These are phyloP conservation scores for Poecilobothrus nobilitatus DNA, from an alignment of 2,888 invertebrate genomes.

Conservation along the genomic window DNA sequence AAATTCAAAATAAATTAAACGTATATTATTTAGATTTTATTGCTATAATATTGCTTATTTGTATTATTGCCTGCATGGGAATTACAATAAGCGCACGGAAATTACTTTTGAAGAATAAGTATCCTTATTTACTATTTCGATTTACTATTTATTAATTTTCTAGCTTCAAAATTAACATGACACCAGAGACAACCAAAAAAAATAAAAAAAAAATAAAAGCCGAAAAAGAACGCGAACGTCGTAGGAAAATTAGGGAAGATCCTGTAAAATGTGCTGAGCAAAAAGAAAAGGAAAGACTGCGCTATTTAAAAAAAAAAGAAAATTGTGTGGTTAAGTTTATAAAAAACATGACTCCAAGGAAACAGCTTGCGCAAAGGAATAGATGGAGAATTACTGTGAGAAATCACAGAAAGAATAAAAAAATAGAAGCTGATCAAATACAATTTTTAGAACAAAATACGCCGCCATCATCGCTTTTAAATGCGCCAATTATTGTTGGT, in stretches of 20 bases:
- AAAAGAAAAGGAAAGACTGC: not conserved
- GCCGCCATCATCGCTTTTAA: not conserved
- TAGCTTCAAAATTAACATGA: not conserved
- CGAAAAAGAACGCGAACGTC: slow-evolving; percentile 5
- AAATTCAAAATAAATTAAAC: not conserved
- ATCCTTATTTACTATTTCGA: not conserved
- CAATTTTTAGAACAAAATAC: not conserved
- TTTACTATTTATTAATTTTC: not conserved
- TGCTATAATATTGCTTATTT: not conserved
- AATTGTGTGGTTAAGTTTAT: not conserved
- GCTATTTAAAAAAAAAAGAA: slow-evolving; percentile 7
- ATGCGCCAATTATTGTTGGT: not conserved
- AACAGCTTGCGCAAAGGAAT: not conserved
- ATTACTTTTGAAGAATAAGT: not conserved
- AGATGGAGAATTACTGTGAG: not conserved
- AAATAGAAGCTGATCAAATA: not conserved
- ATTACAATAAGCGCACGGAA: not conserved
- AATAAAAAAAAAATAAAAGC: not conserved
- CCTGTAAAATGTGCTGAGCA: not conserved
- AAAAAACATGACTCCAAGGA: not conserved
- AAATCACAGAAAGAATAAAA: not conserved
- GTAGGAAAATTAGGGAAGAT: not conserved
- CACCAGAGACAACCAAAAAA: not conserved
- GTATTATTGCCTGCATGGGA: not conserved
- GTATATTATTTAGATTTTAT: not conserved